A percentile compares a stretch with the other conserved stretches of the same genome.
These are phyloP conservation scores for Colaptes auratus DNA, from an alignment of 2,113 vertebrate species.

Conservation along the genomic window DNA sequence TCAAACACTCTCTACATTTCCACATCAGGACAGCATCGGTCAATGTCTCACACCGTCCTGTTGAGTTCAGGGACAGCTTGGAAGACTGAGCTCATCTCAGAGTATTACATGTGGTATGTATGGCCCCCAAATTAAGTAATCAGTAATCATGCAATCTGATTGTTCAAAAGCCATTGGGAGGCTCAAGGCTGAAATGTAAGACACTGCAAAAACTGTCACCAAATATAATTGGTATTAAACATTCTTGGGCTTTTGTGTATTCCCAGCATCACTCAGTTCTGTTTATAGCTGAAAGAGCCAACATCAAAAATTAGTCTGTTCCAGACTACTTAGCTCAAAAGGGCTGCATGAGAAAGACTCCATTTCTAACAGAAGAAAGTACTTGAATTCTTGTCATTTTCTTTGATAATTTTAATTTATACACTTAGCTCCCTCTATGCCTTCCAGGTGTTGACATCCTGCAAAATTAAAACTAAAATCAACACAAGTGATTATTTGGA, in stretches of 20 bases:
- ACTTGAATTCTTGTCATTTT: not conserved
- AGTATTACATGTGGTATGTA: not conserved
- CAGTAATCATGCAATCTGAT: not conserved
- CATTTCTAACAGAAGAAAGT: not conserved
- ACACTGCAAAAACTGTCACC: not conserved
- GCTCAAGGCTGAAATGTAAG: not conserved
- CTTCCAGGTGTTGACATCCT: not conserved
- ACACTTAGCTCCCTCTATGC: not conserved
- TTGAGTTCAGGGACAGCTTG: not conserved
- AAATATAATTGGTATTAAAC: not conserved
- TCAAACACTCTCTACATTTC: not conserved
- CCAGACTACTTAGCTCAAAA: not conserved
- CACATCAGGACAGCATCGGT: not conserved
- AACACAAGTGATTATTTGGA: not conserved
- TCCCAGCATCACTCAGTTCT: not conserved
- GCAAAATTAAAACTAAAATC: not conserved
- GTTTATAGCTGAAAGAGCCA: not conserved
- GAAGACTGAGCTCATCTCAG: not conserved
- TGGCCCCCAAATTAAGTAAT: not conserved
- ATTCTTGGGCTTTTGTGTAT: not conserved
- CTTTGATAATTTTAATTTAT: not conserved
- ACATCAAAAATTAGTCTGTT: not conserved
- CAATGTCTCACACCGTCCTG: not conserved
- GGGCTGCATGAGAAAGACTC: not conserved
- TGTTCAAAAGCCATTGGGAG: not conserved